Evolutionary conservation across 1,140 invertebrate genomes (phyloP), one percentile per base, ranked within the genome.

Genomic region (Procambarus virginalis): DNA sequence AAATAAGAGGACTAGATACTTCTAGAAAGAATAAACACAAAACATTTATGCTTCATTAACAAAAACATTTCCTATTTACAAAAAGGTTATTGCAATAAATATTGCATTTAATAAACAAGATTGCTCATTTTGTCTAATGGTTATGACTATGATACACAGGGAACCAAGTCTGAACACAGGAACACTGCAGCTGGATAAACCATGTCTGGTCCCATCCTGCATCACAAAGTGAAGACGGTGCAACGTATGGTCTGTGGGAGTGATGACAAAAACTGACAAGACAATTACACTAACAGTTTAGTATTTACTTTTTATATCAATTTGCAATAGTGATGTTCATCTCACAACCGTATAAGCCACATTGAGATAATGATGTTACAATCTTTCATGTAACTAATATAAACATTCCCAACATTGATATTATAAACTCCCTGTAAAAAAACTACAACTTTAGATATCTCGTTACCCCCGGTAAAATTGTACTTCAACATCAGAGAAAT

Each of bases 131-230:
- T 64, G 60, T 17, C 60, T 64, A 64, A 64, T 64, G 60, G 12
- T 64, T 64, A 64, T 17, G 60, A 78, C n/a, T 79, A 79, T 6
- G 77, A 79, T 14, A 12, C 49, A 51, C 55, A 60, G 60, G 20
- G 60, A 81, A 81, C 79, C 22, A n/a, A 58, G 55, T 14, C 14
- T 10, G 20, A 81, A 58, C 34, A 60, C 34, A 81, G 60, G 51
- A 60, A 81, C 51, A 81, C 79, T 81, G 79, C 79, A 81, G 79
- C 51, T 81, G 79, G 79, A 81, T 8, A 73, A 73, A 73, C 68
- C 68, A 73, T 81, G 79, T 81, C 79, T 60, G 60, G 51, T 55
- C 51, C 79, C 49, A 81, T 60, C 79, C 60, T 45, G 51, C 79
- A 81, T 81, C 60, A 60, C 60, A 45, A 81, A 81, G 12, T 45